Evolutionary conservation across 2,888 invertebrate genomes (phyloP).

Genomic region (Watsonalla binaria): DNA sequence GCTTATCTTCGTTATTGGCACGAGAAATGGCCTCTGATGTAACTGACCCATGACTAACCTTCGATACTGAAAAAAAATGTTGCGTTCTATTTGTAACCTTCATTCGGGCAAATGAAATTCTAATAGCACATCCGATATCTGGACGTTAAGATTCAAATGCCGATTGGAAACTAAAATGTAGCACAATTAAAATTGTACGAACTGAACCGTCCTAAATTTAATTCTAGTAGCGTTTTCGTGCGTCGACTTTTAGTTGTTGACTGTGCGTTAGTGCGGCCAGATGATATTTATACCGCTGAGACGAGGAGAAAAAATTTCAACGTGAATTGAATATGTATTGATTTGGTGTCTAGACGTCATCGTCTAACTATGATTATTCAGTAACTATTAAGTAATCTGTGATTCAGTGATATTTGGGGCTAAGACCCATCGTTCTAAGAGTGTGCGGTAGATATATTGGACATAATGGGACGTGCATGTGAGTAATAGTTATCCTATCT

Average conservation of each 20-base stretch:
- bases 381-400: slow-evolving; percentile 29
- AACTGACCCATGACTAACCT: slow-evolving; percentile 20
- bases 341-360: slow-evolving; percentile 40
- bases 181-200: slow-evolving; percentile 39
- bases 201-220: slow-evolving; percentile 60
- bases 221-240: slow-evolving; percentile 52
- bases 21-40: slow-evolving; percentile 32
- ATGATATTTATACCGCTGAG: slow-evolving; percentile 50
- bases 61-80: slow-evolving; percentile 9
- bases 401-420: slow-evolving; percentile 29
- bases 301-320: slow-evolving; percentile 37
- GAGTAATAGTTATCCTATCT: slow-evolving; percentile 29
- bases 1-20: slow-evolving; percentile 31
- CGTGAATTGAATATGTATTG: slow-evolving; percentile 57
- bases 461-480: slow-evolving; percentile 61
- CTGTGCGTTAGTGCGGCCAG: slow-evolving; percentile 60
- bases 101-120: neutral
- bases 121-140: neutral
- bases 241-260: slow-evolving; percentile 68
- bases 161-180: slow-evolving; percentile 33
- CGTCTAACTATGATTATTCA: slow-evolving; percentile 28
- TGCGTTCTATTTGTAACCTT: slow-evolving; percentile 15
- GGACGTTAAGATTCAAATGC: slow-evolving; percentile 6
- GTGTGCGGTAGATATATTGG: slow-evolving; percentile 8
- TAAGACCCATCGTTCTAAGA: slow-evolving; percentile 24